phyloP scores from a whole-genome alignment of 2,797 vertebrate genomes.

The Diplodus puntazzo region DNA sequence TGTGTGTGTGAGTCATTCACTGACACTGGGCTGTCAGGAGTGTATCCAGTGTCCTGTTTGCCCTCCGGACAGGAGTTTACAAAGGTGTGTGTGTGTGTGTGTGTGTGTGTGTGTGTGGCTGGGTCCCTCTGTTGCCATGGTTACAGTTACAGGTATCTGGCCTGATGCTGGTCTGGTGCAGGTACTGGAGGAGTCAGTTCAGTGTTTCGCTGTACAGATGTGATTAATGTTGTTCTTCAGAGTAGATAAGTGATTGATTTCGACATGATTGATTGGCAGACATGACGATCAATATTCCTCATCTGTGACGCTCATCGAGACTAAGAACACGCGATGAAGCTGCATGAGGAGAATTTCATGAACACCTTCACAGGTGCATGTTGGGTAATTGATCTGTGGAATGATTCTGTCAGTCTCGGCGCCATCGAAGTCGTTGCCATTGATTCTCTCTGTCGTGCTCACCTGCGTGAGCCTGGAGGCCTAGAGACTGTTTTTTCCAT shows the following conservation, averaged over 20 bases:
- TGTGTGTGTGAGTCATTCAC: not conserved
- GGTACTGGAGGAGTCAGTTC: not conserved
- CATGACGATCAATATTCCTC: too few species aligned
- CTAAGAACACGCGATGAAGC: too few species aligned
- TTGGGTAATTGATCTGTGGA: not conserved
- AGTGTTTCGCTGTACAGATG: too few species aligned
- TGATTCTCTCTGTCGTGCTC: too few species aligned
- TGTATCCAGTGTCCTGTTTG: conserved; percentile 27
- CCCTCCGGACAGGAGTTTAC: conserved; percentile 9
- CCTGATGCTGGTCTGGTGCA: not conserved
- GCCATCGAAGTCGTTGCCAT: too few species aligned
- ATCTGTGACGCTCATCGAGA: too few species aligned
- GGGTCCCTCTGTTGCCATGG: conserved; percentile 22
- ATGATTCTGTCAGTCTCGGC: too few species aligned
- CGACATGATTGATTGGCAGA: not conserved
- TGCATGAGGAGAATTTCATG: too few species aligned
- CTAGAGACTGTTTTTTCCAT: too few species aligned
- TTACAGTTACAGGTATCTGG: not conserved
- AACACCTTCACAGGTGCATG: too few species aligned
- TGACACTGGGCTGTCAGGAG: not conserved
- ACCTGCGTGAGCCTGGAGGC: too few species aligned
- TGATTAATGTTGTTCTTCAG: too few species aligned
- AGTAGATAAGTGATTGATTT: not conserved
- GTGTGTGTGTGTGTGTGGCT: not conserved
- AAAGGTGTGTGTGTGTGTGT: not conserved